Base-by-base conservation (phyloP, 2,113 vertebrate species). In the Gasterosteus nipponicus region DNA sequence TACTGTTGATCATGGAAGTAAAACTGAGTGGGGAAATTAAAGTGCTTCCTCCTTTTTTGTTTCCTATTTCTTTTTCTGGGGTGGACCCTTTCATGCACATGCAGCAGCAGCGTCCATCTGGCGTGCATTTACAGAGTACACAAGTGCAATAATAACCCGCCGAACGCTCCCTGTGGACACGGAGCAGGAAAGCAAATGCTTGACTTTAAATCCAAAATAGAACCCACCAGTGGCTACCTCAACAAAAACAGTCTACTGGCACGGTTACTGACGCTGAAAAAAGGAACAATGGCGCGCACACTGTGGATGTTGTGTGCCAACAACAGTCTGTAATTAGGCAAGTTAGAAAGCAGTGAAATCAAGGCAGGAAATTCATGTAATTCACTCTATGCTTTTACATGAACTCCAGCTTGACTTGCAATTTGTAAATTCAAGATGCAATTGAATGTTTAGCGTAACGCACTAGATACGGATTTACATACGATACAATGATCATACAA, bases 141-240 rank as follows among this genome's bases (percentile, higher is more conserved):
- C 86, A 91, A 91, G 80, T 75, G 77, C 85, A 89, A 89, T 89
- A 89, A 92, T 87, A 91, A 90, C 90, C 81, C 69, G n/a, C 62
- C 62, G 69, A 88, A 86, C n/a, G 83, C 74, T 89, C 85, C 84
- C 78, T 60, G 75, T 86, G 77, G 89, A 89, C 83, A 80, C 77
- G 16, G 59, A 84, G 85, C 89, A 90, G 89, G 89, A 87, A 90
- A 89, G 87, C 78, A 78, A 89, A 87, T 47, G 76, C 81, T 88
- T 83, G 72, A 78, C 87, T 89, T 89, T 84, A 87, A 81, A 87
- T 91, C 86, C 68, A 91, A 92, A 92, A 93, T 91, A 93, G 89
- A 88, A 86, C 70, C 67, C 64, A 72, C 73, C 44, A 85, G 86
- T 78, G 80, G 82, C 77, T 10, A 73, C 60, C 73, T 75, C 80